phyloP scores from a whole-genome alignment of 2,113 vertebrate genomes.

The Cololabis saira region DNA sequence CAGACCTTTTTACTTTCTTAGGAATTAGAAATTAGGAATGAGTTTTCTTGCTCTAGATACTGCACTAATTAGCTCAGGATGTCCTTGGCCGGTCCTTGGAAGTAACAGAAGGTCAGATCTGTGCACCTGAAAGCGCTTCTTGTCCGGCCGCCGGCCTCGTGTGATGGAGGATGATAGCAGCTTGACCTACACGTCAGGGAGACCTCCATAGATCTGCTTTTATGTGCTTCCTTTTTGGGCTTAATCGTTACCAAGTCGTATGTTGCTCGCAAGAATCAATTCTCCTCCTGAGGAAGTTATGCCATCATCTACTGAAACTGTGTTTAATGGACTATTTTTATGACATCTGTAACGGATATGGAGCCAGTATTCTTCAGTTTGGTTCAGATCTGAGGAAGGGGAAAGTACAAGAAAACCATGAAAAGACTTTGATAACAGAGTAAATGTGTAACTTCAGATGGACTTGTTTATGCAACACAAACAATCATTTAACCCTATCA shows the following conservation, averaged over 20 bases:
- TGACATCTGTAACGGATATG: constrained; percentile 50
- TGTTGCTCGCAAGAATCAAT: constrained; percentile 77
- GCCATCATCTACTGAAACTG: constrained; percentile 69
- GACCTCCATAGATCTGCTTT: constrained; percentile 42
- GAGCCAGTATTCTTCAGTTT: constrained; percentile 40
- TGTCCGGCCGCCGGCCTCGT: constrained; percentile 55
- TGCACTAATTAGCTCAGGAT: constrained; percentile 65
- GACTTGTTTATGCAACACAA: too few species aligned
- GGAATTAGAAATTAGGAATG: neutral
- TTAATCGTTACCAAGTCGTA: constrained; percentile 70
- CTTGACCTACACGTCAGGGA: constrained; percentile 49
- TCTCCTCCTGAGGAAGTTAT: constrained; percentile 67
- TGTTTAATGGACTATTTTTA: constrained; percentile 57
- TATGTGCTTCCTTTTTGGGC: constrained; percentile 30
- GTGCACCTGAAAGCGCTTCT: constrained; percentile 56
- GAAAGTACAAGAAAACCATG: constrained; percentile 11
- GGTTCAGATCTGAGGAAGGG: neutral
- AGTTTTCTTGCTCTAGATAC: constrained; percentile 19
- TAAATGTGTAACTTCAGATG: neutral
- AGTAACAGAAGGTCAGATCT: constrained; percentile 45
- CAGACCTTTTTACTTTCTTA: too few species aligned
- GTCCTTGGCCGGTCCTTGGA: constrained; percentile 60
- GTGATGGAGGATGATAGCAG: constrained; percentile 56
- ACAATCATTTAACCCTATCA: too few species aligned
- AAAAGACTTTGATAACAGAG: neutral